phyloP scores from a whole-genome alignment of 2,888 invertebrate species.

The Mythimna pallens region DNA sequence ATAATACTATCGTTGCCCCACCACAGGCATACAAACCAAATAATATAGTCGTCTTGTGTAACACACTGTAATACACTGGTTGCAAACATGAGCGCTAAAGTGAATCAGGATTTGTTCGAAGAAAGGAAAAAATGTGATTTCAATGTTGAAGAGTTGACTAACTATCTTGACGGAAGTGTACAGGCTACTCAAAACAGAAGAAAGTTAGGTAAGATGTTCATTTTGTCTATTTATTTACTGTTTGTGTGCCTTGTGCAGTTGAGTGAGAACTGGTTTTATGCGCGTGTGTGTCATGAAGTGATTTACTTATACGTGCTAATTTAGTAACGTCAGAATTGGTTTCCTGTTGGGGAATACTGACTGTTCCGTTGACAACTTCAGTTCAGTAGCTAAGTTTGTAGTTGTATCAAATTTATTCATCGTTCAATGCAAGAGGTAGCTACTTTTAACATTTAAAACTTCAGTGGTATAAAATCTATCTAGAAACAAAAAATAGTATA shows the following conservation, averaged over 20 bases:
- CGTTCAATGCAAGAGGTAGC: neutral
- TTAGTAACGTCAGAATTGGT: constrained; percentile 2
- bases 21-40: constrained; percentile 19
- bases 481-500: neutral
- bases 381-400: neutral
- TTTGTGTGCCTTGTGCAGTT: neutral
- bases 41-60: neutral
- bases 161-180: constrained; percentile 93
- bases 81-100: constrained; percentile 62
- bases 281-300: neutral
- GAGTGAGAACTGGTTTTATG: neutral
- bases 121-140: constrained; percentile 94
- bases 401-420: neutral
- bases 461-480: neutral
- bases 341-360: neutral
- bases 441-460: neutral
- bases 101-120: constrained; percentile 92
- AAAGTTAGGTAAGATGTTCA: constrained; percentile 72
- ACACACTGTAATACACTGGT: neutral
- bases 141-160: constrained; percentile 93
- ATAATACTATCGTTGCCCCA: constrained; percentile 19
- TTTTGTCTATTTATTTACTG: constrained; percentile 12
- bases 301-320: neutral
- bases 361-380: constrained; percentile 20
- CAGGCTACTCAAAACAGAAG: constrained; percentile 92